These are phyloP conservation scores for Orchesellides sinensis DNA, from an alignment of 2,888 invertebrate genomes.

Conservation along the genomic window DNA sequence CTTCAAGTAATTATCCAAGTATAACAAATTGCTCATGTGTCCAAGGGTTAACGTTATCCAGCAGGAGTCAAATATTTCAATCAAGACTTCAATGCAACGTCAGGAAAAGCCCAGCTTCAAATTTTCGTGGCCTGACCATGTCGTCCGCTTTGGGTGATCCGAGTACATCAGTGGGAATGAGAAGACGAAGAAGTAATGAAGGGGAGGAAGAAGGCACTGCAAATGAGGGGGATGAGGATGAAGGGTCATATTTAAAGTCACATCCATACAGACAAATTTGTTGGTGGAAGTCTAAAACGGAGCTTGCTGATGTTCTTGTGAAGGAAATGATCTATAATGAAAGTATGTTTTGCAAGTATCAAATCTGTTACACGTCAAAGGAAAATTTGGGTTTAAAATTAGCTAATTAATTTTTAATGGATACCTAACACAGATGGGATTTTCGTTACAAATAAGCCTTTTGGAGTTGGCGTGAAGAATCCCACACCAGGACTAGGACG, in stretches of 20 bases:
- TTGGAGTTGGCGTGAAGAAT: constrained; percentile 67
- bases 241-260: neutral
- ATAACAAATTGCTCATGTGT: too few relatives aligned
- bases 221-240: neutral
- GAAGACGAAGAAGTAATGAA: neutral
- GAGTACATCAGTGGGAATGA: too few relatives aligned
- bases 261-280: constrained; percentile 62
- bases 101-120: too few relatives aligned
- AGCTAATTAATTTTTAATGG: constrained; percentile 3
- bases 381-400: neutral
- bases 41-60: too few relatives aligned
- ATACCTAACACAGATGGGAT: too few relatives aligned
- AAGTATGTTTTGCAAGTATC: constrained; percentile 17
- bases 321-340: constrained; percentile 42
- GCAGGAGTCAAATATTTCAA: too few relatives aligned
- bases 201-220: neutral
- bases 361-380: neutral
- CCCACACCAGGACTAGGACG: neutral
- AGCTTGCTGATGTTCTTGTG: constrained; percentile 51
- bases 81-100: too few relatives aligned
- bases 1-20: too few relatives aligned
- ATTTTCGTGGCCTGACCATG: too few relatives aligned
- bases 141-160: too few relatives aligned
- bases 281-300: constrained; percentile 68
- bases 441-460: constrained; percentile 70